Evolutionary conservation across 2,888 invertebrate species (phyloP), one percentile per base, ranked within the genome.

Genomic region (Geotrupes spiniger): DNA sequence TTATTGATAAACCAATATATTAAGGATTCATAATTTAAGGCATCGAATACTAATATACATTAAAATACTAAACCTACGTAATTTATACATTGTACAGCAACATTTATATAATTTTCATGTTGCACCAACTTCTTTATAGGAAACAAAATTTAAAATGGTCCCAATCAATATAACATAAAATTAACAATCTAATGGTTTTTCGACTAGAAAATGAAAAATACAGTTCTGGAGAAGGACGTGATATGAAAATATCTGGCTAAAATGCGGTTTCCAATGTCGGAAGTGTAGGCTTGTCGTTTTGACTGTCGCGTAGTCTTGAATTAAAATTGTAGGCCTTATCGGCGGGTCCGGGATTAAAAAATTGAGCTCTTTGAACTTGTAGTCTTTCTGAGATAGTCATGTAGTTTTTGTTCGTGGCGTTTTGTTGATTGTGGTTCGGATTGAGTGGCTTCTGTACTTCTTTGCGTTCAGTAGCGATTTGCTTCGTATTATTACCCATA

Each of bases 261-360:
- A 83, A 82, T 51, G 83, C 81, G 51, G 83, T 83, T 75, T 83
- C 83, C 60, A 83, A 72, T 8, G 82, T 78, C 36, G 77, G 76
- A 10, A 80, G 79, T 33, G 78, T 71, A 42, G 46, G 57, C 56
- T 60, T 58, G 43, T 49, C 57, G 1, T 52, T 21, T 29, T 44
- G 42, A 11, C 27, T 41, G 27, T 37, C 44, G 8, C 45, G 28
- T 11, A 17, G 12, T 10, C 16, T 6, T 8, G 10, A 17, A n/a
- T 9, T 42, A 40, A 49, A 52, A 42, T 43, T 51, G 41, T 57
- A 57, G 50, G 50, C 54, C 16, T 45, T 44, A 45, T 54, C 49
- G 1, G 45, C 29, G 6, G 41, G 36, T 36, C 28, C 38, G n/a
- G 59, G 57, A 44, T 57, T 62, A 56, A 82, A 80, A 65, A 82